A percentile compares a stretch with the other conserved stretches of the same genome.
Evolutionary conservation across 2,888 invertebrate species (phyloP).

Genomic region (Amorpha juglandis): DNA sequence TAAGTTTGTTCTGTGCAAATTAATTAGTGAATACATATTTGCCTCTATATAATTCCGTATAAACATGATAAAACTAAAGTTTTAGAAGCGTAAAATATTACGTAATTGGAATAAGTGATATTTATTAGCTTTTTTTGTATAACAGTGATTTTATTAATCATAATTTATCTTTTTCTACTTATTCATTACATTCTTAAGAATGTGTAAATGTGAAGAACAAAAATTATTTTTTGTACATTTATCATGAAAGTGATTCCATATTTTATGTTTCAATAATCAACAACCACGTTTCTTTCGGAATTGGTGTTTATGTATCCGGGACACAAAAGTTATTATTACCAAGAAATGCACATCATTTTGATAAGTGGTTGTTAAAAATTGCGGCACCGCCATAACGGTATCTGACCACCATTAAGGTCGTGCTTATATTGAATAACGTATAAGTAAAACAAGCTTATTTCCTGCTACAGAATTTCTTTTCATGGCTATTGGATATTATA

Average conservation of each 20-base stretch:
- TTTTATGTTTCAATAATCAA: background rate
- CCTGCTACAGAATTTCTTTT: constrained; percentile 62
- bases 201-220: too few species aligned
- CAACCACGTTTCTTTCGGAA: constrained; percentile 33
- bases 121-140: background rate
- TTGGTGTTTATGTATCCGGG: constrained; percentile 44
- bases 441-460: constrained; percentile 70
- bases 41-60: background rate
- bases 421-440: constrained; percentile 60
- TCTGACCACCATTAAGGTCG: constrained; percentile 65
- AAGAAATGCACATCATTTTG: constrained; percentile 54
- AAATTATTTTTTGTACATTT: background rate
- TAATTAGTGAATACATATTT: background rate
- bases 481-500: constrained; percentile 61
- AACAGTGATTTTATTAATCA: background rate
- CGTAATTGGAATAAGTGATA: background rate
- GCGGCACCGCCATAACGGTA: constrained; percentile 69
- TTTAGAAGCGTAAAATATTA: background rate
- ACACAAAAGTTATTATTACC: constrained; percentile 50
- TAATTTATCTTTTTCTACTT: too few species aligned
- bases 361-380: constrained; percentile 63
- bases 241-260: background rate
- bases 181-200: too few species aligned
- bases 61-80: background rate
- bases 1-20: constrained; percentile 11